phyloP scores from a whole-genome alignment of 2,888 invertebrate species.

The Piscicola geometra region DNA sequence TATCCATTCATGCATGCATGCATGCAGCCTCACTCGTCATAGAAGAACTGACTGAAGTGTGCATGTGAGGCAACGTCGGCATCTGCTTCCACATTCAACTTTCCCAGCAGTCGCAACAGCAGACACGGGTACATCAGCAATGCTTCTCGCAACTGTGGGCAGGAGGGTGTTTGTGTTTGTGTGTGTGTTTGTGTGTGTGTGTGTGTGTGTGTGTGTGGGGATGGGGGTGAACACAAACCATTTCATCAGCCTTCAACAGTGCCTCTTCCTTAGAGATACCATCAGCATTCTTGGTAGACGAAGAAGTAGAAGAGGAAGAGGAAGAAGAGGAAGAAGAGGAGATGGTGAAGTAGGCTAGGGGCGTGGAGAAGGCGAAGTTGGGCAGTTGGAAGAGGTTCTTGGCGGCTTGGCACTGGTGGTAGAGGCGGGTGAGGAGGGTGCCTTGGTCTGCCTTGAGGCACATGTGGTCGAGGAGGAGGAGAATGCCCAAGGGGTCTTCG shows the following conservation, averaged over 20 bases:
- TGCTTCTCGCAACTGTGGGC: slow-evolving; percentile 65
- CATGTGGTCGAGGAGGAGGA: slow-evolving; percentile 75
- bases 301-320: slow-evolving; percentile 38
- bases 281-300: too few species aligned
- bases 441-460: slow-evolving; percentile 71
- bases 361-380: slow-evolving; percentile 78
- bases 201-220: too few species aligned
- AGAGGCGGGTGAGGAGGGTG: slow-evolving; percentile 65
- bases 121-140: slow-evolving; percentile 77
- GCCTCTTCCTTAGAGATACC: slow-evolving; percentile 42
- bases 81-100: slow-evolving; percentile 71
- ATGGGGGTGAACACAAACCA: slow-evolving; percentile 51
- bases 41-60: slow-evolving; percentile 57
- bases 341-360: slow-evolving; percentile 61
- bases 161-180: too few species aligned
- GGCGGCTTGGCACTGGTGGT: slow-evolving; percentile 56
- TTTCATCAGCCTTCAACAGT: slow-evolving; percentile 58
- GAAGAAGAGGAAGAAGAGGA: background rate
- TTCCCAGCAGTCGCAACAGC: slow-evolving; percentile 68
- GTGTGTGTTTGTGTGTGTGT: too few species aligned
- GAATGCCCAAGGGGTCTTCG: slow-evolving; percentile 54
- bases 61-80: slow-evolving; percentile 60
- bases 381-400: slow-evolving; percentile 75
- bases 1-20: too few species aligned
- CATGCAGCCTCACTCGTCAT: slow-evolving; percentile 58